These are phyloP conservation scores for Drosophila cardini DNA, from an alignment of 1,140 invertebrate species.

Conservation along the genomic window DNA sequence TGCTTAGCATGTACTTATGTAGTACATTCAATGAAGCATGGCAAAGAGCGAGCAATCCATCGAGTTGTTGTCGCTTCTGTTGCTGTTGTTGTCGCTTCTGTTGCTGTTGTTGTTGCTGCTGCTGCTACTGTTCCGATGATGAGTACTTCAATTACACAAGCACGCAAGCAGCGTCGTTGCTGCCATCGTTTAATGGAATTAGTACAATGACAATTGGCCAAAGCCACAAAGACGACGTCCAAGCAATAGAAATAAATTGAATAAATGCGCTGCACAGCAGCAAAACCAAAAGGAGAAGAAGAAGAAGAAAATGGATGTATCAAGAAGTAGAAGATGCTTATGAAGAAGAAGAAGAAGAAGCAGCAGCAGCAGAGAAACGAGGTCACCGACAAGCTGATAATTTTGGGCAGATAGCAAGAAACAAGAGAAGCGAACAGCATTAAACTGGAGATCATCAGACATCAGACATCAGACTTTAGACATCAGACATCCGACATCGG, in stretches of 20 bases:
- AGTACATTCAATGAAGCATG: slow-evolving; percentile 71
- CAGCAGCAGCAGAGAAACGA: slow-evolving; percentile 34
- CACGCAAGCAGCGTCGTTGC: slow-evolving; percentile 67
- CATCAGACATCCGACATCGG: slow-evolving; percentile 40
- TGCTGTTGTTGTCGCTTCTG: neutral
- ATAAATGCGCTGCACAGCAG: slow-evolving; percentile 66
- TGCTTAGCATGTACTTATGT: slow-evolving; percentile 23
- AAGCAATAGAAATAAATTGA: slow-evolving; percentile 80
- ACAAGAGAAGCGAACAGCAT: slow-evolving; percentile 16
- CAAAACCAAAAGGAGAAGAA: slow-evolving; percentile 7
- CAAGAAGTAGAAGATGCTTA: slow-evolving; percentile 9
- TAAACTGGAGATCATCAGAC: slow-evolving; percentile 60
- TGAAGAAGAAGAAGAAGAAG: neutral
- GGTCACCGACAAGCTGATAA: slow-evolving; percentile 66
- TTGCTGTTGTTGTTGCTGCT: slow-evolving; percentile 33
- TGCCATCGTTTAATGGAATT: slow-evolving; percentile 77
- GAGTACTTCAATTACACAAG: slow-evolving; percentile 79
- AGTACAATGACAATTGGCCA: slow-evolving; percentile 82
- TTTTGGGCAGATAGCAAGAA: slow-evolving; percentile 72
- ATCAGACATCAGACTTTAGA: too few relatives aligned
- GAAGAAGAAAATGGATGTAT: slow-evolving; percentile 6
- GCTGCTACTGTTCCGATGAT: slow-evolving; percentile 39
- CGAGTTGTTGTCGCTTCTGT: slow-evolving; percentile 41
- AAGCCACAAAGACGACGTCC: slow-evolving; percentile 69
- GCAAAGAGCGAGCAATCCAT: slow-evolving; percentile 52